Conservation (phyloP, 2,113 vertebrate genomes). For the Ophiodon elongatus region DNA sequence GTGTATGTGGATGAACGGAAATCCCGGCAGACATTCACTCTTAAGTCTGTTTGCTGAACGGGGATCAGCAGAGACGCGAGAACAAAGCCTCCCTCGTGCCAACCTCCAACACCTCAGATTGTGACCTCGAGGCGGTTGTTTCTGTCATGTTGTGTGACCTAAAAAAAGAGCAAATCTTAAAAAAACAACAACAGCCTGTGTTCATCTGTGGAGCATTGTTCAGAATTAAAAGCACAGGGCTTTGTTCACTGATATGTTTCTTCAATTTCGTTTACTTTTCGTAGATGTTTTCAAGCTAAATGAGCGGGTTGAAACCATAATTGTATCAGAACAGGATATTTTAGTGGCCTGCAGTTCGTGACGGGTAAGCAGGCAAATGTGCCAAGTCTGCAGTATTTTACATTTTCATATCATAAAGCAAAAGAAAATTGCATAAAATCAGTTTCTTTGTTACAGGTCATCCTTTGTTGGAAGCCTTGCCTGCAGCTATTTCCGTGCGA, state of each 20-base stretch:
- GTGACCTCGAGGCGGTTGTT: conserved; percentile 30
- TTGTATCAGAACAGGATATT: background rate
- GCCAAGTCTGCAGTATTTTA: background rate
- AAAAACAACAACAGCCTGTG: conserved; percentile 19
- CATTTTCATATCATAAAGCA: background rate
- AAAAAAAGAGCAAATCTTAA: conserved; percentile 42
- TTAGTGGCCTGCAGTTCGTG: background rate
- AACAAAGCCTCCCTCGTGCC: conserved; percentile 22
- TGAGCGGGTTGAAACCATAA: background rate
- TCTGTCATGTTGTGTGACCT: conserved; percentile 49
- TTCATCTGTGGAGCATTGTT: background rate
- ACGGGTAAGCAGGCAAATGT: too few relatives aligned
- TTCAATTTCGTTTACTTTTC: background rate
- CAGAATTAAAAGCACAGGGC: background rate
- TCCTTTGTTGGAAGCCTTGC: background rate
- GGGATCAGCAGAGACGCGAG: conserved; percentile 8
- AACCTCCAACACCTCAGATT: conserved; percentile 49
- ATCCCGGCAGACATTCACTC: conserved; percentile 20
- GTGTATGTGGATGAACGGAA: conserved; percentile 8
- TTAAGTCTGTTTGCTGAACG: conserved; percentile 13
- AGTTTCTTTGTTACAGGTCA: background rate
- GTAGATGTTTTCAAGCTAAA: background rate
- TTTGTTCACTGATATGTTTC: background rate
- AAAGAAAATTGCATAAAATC: conserved; percentile 2
- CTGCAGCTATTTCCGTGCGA: background rate